Percentiles rank a stretch among this genome's conserved stretches.
Evolutionary conservation across 2,888 invertebrate species (phyloP).

Genomic region (Polyommatus iphigenia): DNA sequence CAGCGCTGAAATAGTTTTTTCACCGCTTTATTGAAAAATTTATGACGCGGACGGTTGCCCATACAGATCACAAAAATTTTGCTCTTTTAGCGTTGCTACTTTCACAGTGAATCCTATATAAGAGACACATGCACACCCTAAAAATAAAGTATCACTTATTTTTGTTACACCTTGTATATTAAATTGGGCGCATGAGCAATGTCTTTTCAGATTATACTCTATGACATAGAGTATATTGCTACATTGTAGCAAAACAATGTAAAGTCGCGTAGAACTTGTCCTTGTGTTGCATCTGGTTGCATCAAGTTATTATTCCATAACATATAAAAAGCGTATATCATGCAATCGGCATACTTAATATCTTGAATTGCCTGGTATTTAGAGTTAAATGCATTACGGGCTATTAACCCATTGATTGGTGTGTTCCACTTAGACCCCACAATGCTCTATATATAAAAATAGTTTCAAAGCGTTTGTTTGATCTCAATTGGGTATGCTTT

Average conservation of each 20-base stretch:
- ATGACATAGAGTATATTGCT: no score
- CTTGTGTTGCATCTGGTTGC: not conserved
- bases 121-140: no score
- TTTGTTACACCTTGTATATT: no score
- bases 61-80: no score
- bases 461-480: not conserved
- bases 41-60: no score
- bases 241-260: not conserved
- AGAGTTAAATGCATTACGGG: constrained; percentile 40
- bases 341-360: constrained; percentile 31
- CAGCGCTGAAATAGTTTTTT: no score
- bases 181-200: no score
- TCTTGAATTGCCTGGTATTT: constrained; percentile 40
- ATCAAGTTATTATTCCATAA: not conserved
- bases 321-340: constrained; percentile 24
- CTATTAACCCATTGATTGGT: constrained; percentile 43
- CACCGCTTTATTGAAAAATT: no score
- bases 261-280: not conserved
- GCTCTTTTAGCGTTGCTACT: no score
- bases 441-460: constrained; percentile 2
- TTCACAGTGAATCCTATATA: no score
- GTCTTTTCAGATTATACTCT: no score
- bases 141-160: no score
- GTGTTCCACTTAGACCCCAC: constrained; percentile 39
- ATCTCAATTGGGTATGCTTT: not conserved